Evolutionary conservation across 2,797 vertebrate species (phyloP).

Genomic region (Caiman crocodilus): DNA sequence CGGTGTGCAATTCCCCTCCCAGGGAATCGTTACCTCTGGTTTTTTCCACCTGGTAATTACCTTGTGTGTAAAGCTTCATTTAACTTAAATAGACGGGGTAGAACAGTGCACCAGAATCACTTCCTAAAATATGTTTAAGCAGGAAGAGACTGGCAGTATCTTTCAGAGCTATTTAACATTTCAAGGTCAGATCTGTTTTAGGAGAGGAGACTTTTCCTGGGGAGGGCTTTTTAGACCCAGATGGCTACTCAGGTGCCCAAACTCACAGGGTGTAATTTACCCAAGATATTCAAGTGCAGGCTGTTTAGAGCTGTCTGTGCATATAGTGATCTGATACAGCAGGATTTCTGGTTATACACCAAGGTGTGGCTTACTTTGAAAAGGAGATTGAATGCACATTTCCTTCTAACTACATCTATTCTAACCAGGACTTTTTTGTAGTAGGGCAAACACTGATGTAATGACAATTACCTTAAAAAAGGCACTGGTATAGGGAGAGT

Average conservation of each 20-base stretch:
- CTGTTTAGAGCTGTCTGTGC: not conserved
- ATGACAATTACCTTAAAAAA: not conserved
- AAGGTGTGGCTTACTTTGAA: no score
- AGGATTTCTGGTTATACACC: not conserved
- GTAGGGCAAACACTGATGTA: not conserved
- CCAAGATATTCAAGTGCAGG: not conserved
- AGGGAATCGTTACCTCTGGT: slow-evolving; percentile 47
- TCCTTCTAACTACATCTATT: not conserved
- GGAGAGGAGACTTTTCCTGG: slow-evolving; percentile 41
- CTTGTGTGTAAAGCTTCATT: not conserved
- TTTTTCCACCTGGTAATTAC: slow-evolving; percentile 11
- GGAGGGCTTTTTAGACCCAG: slow-evolving; percentile 35
- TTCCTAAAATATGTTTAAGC: not conserved
- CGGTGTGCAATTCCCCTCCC: not conserved
- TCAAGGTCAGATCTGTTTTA: not conserved
- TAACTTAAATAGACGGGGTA: not conserved
- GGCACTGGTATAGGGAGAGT: not conserved
- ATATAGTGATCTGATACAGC: not conserved
- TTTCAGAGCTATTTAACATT: slow-evolving; percentile 38
- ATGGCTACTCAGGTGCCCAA: slow-evolving; percentile 19
- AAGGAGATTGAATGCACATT: no score
- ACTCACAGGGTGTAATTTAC: not conserved
- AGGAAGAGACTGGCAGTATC: not conserved
- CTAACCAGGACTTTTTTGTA: no score
- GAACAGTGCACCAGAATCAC: not conserved